These are phyloP conservation scores for Pogoniulus pusillus DNA, from an alignment of 2,797 vertebrate species.

Conservation along the genomic window DNA sequence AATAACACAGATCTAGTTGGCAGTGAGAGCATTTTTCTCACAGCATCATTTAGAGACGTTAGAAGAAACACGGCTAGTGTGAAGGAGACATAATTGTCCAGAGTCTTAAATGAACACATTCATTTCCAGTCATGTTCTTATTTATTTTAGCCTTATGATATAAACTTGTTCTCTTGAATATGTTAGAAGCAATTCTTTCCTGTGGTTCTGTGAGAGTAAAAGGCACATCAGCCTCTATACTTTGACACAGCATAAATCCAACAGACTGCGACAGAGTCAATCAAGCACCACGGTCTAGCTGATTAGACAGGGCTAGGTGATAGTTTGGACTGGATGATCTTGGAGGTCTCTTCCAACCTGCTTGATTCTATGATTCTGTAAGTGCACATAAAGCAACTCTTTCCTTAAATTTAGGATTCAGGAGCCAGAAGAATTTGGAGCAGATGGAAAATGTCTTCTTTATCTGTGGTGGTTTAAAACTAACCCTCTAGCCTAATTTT, in stretches of 20 bases:
- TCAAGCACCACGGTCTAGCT: no score
- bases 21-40: conserved; percentile 60
- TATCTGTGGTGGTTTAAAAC: neutral
- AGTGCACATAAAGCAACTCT: neutral
- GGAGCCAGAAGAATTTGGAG: neutral
- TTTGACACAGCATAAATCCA: neutral
- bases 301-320: no score
- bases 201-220: neutral
- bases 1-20: conserved; percentile 61
- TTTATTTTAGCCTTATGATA: conserved; percentile 57
- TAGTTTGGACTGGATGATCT: no score
- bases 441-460: neutral
- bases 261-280: neutral
- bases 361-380: no score
- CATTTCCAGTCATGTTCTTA: conserved; percentile 40
- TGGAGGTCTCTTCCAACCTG: no score
- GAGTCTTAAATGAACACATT: neutral
- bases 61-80: neutral
- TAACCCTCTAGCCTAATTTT: no score
- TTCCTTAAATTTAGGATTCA: neutral
- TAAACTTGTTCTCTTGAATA: conserved; percentile 51
- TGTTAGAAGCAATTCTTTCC: conserved; percentile 22
- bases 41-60: conserved; percentile 44
- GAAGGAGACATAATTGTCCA: neutral
- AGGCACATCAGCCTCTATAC: neutral